Base-by-base conservation (phyloP, 1,140 invertebrate genomes). In the Heliconius nattereri region DNA sequence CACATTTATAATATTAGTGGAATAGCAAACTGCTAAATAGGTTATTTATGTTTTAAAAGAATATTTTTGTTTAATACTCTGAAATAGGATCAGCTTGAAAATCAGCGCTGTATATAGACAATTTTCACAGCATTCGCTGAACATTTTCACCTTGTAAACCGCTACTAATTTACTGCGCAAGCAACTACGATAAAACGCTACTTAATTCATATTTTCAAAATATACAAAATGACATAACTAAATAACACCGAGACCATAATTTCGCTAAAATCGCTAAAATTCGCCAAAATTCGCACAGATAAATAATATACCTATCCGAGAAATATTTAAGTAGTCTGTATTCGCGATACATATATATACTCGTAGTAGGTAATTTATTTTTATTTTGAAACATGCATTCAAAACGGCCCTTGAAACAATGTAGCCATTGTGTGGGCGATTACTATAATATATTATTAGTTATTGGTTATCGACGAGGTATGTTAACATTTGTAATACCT, bases 401-500 rank as follows among this genome's bases (percentile, higher is more conserved):
- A 45, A 66, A 66, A 29, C 13, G 77, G 60, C 60, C 60, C 26
- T 66, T 66, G 60, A 66, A 66, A 80, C 81, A 80, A 73, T 79
- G 78, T 83, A 80, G 78, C 79, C 75, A 81, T 83, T 83, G 82
- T 78, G 71, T 60, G 73, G 75, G 71, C 57, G 79, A 80, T 80
- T 74, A 74, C 71, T 70, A 71, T 73, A 80, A 86, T 85, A 45
- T 45, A 45, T 45, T 45, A 83, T 83, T 74, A 85, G 82, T 84
- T 81, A 86, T 84, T 82, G 83, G 83, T 83, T 79, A 85, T 85
- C 82, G 85, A 66, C 60, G 60, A 84, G 83, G 82, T 84, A 87
- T 84, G 85, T 83, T 86, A 86, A 87, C 81, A 85, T 74, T 78
- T 81, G 80, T 81, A 82, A 87, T 85, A 81, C 81, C 80, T 73